These are phyloP conservation scores for Drosophila histrio DNA, from an alignment of 2,888 invertebrate species.

Conservation along the genomic window DNA sequence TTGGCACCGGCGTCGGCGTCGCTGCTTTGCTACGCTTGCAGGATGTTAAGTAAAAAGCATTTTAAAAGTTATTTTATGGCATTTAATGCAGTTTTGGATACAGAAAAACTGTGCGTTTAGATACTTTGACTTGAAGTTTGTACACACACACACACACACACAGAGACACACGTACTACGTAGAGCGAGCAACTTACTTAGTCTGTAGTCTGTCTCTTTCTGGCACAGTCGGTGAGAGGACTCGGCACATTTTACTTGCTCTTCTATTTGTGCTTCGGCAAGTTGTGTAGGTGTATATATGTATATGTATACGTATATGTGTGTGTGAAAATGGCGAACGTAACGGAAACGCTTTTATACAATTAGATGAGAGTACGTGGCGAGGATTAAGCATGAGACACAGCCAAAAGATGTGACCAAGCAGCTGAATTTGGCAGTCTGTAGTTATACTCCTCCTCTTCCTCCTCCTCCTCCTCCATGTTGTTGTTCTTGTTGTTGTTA, in stretches of 20 bases:
- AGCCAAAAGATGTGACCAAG: constrained; percentile 1
- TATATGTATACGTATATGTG: not conserved
- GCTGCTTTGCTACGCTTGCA: constrained; percentile 22
- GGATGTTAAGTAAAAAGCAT: constrained; percentile 81
- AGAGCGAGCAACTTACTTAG: constrained; percentile 1
- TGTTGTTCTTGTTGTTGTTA: not conserved
- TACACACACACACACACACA: constrained; percentile 30
- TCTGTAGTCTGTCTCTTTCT: constrained; percentile 29
- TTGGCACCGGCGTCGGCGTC: constrained; percentile 13
- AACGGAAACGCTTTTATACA: constrained; percentile 78
- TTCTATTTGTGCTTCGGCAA: constrained; percentile 2
- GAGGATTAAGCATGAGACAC: constrained; percentile 40
- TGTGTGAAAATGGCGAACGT: constrained; percentile 72
- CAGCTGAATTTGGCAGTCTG: not conserved
- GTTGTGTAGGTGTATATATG: constrained; percentile 1
- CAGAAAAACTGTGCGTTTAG: constrained; percentile 79
- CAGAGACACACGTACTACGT: not conserved
- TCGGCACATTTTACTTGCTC: constrained; percentile 21
- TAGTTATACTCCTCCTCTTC: not conserved
- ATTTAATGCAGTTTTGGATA: constrained; percentile 81
- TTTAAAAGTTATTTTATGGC: constrained; percentile 83
- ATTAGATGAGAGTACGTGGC: constrained; percentile 74
- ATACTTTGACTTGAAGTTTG: constrained; percentile 77
- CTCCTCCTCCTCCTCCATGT: not conserved
- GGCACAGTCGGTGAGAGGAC: constrained; percentile 8